Conservation (phyloP, 2,797 vertebrate genomes). For the Chelidonichthys spinosus region DNA sequence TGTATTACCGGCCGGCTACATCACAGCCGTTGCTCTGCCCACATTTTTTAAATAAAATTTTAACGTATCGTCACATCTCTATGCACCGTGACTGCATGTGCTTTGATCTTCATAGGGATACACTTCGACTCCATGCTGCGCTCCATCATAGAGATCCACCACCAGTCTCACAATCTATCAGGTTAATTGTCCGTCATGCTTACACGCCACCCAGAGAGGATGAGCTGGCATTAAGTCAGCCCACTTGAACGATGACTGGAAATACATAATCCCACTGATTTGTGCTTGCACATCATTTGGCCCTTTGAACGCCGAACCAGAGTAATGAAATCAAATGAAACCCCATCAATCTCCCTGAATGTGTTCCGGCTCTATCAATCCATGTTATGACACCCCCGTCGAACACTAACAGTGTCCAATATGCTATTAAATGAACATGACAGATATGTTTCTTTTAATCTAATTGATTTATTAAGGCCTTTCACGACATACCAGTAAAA, state of each 20-base stretch:
- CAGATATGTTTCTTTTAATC: constrained; percentile 76
- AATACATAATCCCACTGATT: constrained; percentile 60
- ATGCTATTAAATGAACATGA: constrained; percentile 75
- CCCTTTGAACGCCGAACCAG: constrained; percentile 58
- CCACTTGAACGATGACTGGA: constrained; percentile 58
- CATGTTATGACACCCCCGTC: constrained; percentile 67
- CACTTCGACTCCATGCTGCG: constrained; percentile 1
- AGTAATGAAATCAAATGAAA: constrained; percentile 71
- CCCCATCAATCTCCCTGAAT: constrained; percentile 66
- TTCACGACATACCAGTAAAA: constrained; percentile 56
- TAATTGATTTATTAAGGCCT: constrained; percentile 66
- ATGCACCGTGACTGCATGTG: background rate
- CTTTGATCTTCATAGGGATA: constrained; percentile 13
- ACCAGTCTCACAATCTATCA: constrained; percentile 34
- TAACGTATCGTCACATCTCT: background rate
- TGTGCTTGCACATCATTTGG: constrained; percentile 51
- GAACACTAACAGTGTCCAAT: constrained; percentile 68
- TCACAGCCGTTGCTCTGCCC: no score
- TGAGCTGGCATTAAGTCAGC: constrained; percentile 50
- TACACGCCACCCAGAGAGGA: constrained; percentile 34
- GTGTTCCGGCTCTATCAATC: constrained; percentile 70
- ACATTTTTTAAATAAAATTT: no score
- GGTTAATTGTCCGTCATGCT: constrained; percentile 45
- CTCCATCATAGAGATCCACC: constrained; percentile 5
- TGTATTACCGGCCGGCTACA: no score